Evolutionary conservation across 92 coral and sea anemone genomes (phyloP), one percentile per base, ranked within the genome.

Genomic region (Montipora capitata): DNA sequence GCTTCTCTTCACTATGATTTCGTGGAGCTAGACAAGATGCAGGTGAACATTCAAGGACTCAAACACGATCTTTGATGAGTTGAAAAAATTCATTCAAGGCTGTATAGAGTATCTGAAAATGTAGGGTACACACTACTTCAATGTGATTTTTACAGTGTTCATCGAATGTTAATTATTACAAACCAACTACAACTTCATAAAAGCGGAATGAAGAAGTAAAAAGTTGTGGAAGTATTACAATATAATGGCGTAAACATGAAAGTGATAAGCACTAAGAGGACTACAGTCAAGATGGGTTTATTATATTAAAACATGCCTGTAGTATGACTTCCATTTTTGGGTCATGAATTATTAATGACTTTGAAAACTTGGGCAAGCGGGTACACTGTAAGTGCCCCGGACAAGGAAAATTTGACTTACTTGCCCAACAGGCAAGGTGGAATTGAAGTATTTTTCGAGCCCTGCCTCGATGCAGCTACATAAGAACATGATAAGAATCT

Each of bases 211-310:
- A 74, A 13, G 79, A 74, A 51, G 79, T 74, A 20, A 74, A 74
- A 74, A 74, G 51, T 74, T 74, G 79, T 74, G 79, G 79, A 41
- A 40, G 64, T 45, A 74, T 74, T 74, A 74, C 79, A 45, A 74
- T 74, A 74, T 74, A 40, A 40, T 74, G 64, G 79, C 4, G 64
- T 74, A 74, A 74, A 41, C 64, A 74, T 74, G 79, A 74, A 74
- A 74, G 79, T 74, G 79, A 74, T 74, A 65, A 74, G 79, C 79
- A 74, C 79, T 74, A 74, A 74, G 79, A 74, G 79, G 27, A 61
- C 67, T 61, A 61, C 67, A 18, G 17, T 61, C 67, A 61, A 61
- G 79, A 74, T 74, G 79, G 79, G 11, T 74, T 74, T 74, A 74
- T 74, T 74, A 74, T 62, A 74, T 74, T 74, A 74, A 74, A 74